These are phyloP conservation scores for Spilosoma lubricipeda DNA, from an alignment of 2,888 invertebrate genomes.

Conservation along the genomic window DNA sequence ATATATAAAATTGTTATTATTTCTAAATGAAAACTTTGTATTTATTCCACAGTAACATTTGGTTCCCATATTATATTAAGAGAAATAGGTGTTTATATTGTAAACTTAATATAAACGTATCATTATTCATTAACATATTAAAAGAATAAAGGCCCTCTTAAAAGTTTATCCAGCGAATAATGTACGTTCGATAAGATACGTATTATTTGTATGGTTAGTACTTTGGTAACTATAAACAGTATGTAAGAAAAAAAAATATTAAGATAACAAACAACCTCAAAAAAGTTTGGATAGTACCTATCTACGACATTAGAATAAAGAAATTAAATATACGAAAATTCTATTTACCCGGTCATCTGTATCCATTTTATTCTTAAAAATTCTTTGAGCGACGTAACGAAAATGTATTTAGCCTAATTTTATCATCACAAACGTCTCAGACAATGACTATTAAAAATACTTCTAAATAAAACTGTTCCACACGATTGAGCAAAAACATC, in stretches of 20 bases:
- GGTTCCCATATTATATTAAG: no score
- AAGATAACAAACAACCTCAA: background rate
- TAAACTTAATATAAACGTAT: no score
- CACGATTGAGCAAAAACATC: constrained; percentile 28
- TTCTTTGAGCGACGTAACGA: background rate
- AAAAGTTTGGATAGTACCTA: background rate
- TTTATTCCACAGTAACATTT: background rate
- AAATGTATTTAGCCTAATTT: constrained; percentile 10
- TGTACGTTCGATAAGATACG: no score
- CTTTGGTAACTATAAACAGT: no score
- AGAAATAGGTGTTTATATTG: no score
- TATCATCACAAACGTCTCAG: background rate
- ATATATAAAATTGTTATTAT: background rate
- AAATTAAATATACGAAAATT: background rate
- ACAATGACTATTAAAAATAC: constrained; percentile 10
- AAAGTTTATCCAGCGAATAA: no score
- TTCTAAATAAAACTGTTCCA: constrained; percentile 17
- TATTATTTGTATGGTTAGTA: no score
- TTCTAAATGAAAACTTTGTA: background rate
- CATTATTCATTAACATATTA: no score
- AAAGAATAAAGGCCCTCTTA: no score
- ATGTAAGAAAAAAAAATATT: no score
- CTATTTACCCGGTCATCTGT: background rate
- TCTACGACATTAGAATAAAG: background rate
- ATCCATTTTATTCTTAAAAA: background rate